phyloP scores from a whole-genome alignment of 2,113 vertebrate genomes.

The Calypte anna region DNA sequence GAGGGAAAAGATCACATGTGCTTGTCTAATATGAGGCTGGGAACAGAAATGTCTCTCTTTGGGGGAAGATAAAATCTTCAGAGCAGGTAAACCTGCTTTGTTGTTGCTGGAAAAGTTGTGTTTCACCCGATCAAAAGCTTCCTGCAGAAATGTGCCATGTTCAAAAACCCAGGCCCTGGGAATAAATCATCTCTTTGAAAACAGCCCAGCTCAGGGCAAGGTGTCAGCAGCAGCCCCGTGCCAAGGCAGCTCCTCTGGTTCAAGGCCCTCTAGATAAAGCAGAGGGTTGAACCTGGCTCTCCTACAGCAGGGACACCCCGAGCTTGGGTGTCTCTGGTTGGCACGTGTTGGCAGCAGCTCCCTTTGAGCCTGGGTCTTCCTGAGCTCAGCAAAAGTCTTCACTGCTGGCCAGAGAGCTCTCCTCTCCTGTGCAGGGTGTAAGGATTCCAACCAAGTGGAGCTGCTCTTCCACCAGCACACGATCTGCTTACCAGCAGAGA shows the following conservation, averaged over 20 bases:
- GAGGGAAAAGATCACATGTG: not conserved
- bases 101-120: conserved; percentile 23
- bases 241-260: not conserved
- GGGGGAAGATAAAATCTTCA: not conserved
- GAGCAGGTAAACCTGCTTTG: conserved; percentile 22
- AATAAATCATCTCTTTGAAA: not conserved
- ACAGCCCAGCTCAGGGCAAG: not conserved
- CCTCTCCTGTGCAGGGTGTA: not conserved
- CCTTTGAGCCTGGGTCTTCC: not conserved
- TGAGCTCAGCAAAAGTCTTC: not conserved
- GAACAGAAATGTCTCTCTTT: not conserved
- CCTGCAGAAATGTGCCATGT: conserved; percentile 18
- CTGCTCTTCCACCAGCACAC: conserved; percentile 46
- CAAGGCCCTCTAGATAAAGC: not conserved
- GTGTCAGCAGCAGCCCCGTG: not conserved
- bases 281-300: not conserved
- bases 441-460: not conserved
- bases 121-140: conserved; percentile 52
- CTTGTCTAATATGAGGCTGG: not conserved
- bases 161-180: not conserved
- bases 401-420: not conserved
- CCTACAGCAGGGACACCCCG: not conserved
- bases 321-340: accelerated
- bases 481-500: conserved; percentile 21
- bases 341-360: not conserved